Percentiles rank a stretch among this genome's conserved stretches.
phyloP scores from a whole-genome alignment of 1,140 invertebrate species.

The Sinella curviseta region DNA sequence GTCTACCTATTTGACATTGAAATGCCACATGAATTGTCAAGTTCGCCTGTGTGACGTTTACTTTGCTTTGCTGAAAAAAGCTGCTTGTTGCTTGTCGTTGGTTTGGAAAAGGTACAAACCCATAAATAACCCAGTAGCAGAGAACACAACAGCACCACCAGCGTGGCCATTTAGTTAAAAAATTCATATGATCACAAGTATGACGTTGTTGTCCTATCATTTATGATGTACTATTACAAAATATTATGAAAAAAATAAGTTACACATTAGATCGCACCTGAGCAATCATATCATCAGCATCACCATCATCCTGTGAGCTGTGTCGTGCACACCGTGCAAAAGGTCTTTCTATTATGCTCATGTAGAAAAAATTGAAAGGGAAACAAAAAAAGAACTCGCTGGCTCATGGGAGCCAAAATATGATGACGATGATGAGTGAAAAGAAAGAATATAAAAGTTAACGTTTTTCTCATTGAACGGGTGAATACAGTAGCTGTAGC shows the following conservation, averaged over 20 bases:
- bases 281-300: slow-evolving; percentile 18
- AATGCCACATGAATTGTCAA: not conserved
- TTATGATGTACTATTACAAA: not conserved
- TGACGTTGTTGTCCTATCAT: slow-evolving; percentile 2
- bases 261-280: slow-evolving; percentile 9
- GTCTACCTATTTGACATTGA: slow-evolving; percentile 21
- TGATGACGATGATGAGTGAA: not conserved
- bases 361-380: not conserved
- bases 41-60: not conserved
- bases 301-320: not conserved
- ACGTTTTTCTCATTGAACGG: not conserved
- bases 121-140: not conserved
- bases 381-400: not conserved
- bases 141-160: not conserved
- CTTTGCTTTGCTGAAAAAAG: not conserved
- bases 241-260: not conserved
- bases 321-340: not conserved
- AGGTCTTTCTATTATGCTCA: too few species aligned
- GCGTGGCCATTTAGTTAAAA: not conserved
- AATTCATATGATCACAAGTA: not conserved
- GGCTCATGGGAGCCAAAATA: not conserved
- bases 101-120: not conserved
- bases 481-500: not conserved
- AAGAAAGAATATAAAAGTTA: slow-evolving; percentile 12
- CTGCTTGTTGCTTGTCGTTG: not conserved